Evolutionary conservation across 2,797 vertebrate genomes (phyloP).

Genomic region (Lacerta viridis): DNA sequence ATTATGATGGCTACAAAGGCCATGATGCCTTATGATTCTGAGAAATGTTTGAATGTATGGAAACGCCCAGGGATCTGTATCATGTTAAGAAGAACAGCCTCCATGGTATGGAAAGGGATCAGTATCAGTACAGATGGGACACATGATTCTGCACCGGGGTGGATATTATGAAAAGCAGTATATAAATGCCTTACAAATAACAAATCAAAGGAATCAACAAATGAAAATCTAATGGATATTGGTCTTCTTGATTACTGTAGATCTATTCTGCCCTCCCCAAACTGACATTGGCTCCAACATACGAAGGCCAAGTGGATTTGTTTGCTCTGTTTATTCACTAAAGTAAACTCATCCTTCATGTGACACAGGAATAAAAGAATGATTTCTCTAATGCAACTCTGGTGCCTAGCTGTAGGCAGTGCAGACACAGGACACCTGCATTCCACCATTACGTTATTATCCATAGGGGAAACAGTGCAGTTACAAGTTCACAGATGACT

Average conservation of each 20-base stretch:
- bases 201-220: background rate
- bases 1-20: background rate
- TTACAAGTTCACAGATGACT: constrained; percentile 54
- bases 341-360: too few relatives aligned
- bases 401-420: too few relatives aligned
- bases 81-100: background rate
- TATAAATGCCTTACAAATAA: background rate
- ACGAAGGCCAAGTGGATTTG: background rate
- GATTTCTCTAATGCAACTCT: background rate
- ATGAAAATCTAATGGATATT: background rate
- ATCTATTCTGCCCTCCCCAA: background rate
- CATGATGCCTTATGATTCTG: background rate
- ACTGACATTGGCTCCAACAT: background rate
- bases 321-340: too few relatives aligned
- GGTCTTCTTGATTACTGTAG: background rate
- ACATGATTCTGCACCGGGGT: background rate
- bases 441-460: background rate
- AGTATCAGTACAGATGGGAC: background rate
- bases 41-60: background rate
- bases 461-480: background rate
- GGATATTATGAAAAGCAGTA: background rate
- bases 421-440: background rate
- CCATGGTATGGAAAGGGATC: background rate
- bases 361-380: background rate
- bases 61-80: background rate